Percentiles rank a stretch among this genome's conserved stretches.
Conservation (phyloP, 2,888 invertebrate genomes). For the Diplolepis rosae region DNA sequence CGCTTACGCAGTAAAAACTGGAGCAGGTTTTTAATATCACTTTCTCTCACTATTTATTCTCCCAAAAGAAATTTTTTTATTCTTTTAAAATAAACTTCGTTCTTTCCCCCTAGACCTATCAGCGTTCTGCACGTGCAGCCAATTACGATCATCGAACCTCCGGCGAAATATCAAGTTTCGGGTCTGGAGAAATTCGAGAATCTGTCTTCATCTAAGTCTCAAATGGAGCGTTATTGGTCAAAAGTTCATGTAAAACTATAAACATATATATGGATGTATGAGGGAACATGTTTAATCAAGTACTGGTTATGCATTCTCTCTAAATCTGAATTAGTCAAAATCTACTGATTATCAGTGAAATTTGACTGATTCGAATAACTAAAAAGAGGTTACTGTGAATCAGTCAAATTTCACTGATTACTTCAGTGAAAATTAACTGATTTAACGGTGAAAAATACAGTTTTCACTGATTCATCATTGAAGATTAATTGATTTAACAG, state of each 20-base stretch:
- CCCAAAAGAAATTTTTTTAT: not conserved
- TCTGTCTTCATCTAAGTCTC: constrained; percentile 4
- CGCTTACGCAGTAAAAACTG: too few species aligned
- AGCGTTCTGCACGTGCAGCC: constrained; percentile 5
- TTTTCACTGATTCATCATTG: too few species aligned
- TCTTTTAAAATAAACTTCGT: not conserved
- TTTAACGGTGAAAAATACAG: too few species aligned
- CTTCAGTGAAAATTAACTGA: too few species aligned
- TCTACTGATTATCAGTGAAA: too few species aligned
- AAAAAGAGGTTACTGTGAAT: too few species aligned
- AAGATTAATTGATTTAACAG: too few species aligned
- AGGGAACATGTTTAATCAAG: constrained; percentile 11
- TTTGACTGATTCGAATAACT: too few species aligned
- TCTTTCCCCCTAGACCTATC: not conserved
- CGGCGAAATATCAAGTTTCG: constrained; percentile 15
- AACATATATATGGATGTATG: not conserved
- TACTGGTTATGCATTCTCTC: not conserved
- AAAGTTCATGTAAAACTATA: not conserved
- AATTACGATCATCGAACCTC: constrained; percentile 17
- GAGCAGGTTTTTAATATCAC: too few species aligned
- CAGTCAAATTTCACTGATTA: too few species aligned
- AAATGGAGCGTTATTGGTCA: not conserved
- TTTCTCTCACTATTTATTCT: too few species aligned
- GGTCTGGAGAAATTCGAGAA: constrained; percentile 4
- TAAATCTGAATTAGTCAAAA: too few species aligned